Evolutionary conservation across 2,888 invertebrate genomes (phyloP).

Genomic region (Morpho achilles): DNA sequence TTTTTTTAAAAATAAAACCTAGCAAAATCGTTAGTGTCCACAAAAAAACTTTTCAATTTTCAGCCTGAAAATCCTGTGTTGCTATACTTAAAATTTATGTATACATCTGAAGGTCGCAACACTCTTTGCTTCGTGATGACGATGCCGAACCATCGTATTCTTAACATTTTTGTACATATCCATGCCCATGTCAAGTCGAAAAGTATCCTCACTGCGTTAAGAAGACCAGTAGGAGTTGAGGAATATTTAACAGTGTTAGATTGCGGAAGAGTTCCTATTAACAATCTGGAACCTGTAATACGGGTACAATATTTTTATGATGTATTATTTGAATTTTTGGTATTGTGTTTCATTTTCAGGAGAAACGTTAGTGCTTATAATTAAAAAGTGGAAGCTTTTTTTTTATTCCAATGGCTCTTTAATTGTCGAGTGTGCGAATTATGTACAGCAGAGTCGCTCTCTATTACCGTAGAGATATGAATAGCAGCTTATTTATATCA

Average conservation of each 20-base stretch:
- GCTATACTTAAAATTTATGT: conserved; percentile 50
- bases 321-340: too few relatives aligned
- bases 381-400: too few relatives aligned
- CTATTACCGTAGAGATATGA: too few relatives aligned
- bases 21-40: too few relatives aligned
- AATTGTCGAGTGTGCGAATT: too few relatives aligned
- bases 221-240: conserved; percentile 38
- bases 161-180: conserved; percentile 51
- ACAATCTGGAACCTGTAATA: conserved; percentile 70
- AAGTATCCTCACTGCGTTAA: conserved; percentile 54
- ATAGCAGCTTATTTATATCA: too few relatives aligned
- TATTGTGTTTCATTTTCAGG: too few relatives aligned
- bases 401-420: too few relatives aligned
- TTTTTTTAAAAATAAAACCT: too few relatives aligned
- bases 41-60: conserved; percentile 24
- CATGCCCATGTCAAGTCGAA: conserved; percentile 45
- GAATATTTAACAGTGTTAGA: conserved; percentile 56
- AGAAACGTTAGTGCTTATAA: too few relatives aligned
- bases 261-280: conserved; percentile 69
- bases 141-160: conserved; percentile 56
- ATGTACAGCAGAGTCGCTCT: too few relatives aligned
- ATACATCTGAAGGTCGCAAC: conserved; percentile 48
- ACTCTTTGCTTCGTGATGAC: conserved; percentile 58
- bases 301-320: conserved; percentile 39
- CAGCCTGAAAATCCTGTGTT: conserved; percentile 53